Evolutionary conservation across 2,113 vertebrate species (phyloP).

Genomic region (Saimiri boliviensis): DNA sequence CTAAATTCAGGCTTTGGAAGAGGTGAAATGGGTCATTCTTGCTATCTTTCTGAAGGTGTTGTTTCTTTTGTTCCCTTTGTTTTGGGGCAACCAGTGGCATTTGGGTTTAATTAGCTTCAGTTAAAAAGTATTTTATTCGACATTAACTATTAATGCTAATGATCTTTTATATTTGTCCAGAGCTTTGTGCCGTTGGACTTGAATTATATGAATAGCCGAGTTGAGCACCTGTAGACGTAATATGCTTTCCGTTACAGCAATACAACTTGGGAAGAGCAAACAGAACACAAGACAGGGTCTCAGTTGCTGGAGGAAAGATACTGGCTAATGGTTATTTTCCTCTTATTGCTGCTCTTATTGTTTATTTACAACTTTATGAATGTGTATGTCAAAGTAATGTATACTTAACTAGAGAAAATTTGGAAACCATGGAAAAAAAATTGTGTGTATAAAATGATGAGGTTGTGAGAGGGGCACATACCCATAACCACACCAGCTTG

Average conservation of each 20-base stretch:
- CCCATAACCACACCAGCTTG: neutral
- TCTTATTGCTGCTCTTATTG: neutral
- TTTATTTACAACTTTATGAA: conserved; percentile 2
- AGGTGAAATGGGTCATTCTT: neutral
- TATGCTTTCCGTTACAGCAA: neutral
- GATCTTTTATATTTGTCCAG: conserved; percentile 14
- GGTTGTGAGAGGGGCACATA: neutral
- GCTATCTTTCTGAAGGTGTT: neutral
- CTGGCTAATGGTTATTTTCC: conserved; percentile 39
- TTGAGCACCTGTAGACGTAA: neutral
- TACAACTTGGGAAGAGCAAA: neutral
- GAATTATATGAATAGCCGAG: neutral
- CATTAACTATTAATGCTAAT: conserved; percentile 11
- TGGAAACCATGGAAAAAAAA: neutral
- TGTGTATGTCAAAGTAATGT: conserved; percentile 22
- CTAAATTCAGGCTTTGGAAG: neutral
- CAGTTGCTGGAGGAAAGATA: neutral
- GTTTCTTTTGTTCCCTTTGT: conserved; percentile 13
- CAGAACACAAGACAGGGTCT: neutral
- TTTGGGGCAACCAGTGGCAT: conserved; percentile 15
- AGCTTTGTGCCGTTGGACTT: conserved; percentile 24
- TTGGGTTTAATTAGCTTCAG: conserved; percentile 27
- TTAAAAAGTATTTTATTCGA: neutral
- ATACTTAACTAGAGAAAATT: conserved; percentile 25
- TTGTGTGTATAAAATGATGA: neutral